Percentiles rank a stretch among this genome's conserved stretches.
phyloP scores from a whole-genome alignment of 1,140 invertebrate genomes.

The Bombyx mandarina region DNA sequence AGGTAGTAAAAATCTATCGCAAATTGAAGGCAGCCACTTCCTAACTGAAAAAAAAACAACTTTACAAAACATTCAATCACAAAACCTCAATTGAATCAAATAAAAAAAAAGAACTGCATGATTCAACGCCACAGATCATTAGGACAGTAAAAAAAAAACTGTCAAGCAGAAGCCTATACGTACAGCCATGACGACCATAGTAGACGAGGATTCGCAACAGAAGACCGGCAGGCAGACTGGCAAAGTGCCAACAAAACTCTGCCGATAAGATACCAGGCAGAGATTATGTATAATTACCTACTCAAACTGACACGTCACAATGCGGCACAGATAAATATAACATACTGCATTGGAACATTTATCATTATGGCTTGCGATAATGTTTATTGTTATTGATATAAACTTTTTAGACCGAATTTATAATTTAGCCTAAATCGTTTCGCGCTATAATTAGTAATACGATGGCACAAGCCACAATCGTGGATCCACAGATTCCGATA shows the following conservation, averaged over 20 bases:
- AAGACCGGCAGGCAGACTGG: slow-evolving; percentile 20
- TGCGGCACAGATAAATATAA: slow-evolving; percentile 28
- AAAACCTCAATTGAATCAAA: no score
- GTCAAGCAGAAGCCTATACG: slow-evolving; percentile 4
- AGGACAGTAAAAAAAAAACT: background rate
- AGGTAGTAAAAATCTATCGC: no score
- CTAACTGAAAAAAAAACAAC: no score
- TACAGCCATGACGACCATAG: slow-evolving; percentile 54
- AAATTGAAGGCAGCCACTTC: no score
- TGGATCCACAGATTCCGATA: no score
- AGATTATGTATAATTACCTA: slow-evolving; percentile 44
- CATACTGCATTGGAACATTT: slow-evolving; percentile 36
- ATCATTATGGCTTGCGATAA: slow-evolving; percentile 9
- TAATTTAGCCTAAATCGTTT: no score
- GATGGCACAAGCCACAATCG: no score
- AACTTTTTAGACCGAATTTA: background rate
- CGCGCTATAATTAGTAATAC: no score
- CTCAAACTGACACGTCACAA: slow-evolving; percentile 30
- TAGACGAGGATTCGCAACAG: slow-evolving; percentile 18
- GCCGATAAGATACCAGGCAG: slow-evolving; percentile 40
- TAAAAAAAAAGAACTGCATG: no score
- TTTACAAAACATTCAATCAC: no score
- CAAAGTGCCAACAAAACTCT: slow-evolving; percentile 11
- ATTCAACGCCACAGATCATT: no score
- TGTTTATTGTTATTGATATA: slow-evolving; percentile 3